Evolutionary conservation across 2,113 vertebrate species (phyloP), one percentile per base, ranked within the genome.

Genomic region (Orientallactaga bullata): DNA sequence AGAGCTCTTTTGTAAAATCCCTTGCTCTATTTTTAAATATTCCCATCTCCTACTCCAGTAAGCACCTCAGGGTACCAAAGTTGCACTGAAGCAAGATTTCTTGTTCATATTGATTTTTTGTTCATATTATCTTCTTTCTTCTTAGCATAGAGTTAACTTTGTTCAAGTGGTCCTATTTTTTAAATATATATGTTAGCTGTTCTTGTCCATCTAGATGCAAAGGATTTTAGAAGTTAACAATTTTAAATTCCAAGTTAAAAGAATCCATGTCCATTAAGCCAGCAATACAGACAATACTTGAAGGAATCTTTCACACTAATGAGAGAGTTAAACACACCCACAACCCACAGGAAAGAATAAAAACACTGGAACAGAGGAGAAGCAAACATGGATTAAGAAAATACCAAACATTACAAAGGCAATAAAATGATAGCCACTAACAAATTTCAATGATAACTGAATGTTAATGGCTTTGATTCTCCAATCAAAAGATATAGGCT

Each of bases 11-110:
- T 55, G 55, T 12, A 47, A 81, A 90, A 95, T 35, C 12, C 28
- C 30, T 93, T 94, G 24, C 55, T 51, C 69, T 32, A 6, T 55
- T 32, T 55, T 39, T 5, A 90, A 93, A 90, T 65, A 81, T 84
- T 37, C 4, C 58, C 39, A 65, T 42, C 35, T 66, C 11, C 30
- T 47, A 37, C 42, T 71, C 26, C 42, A 88, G 26, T 71, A 94
- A 88, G 12, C 17, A 87, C 69, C 21, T 71, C 39, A 47, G 21
- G 35, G 92, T 71, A 79, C 30, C 24, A 88, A 83, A 81, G 10
- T 65, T 21, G 90, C 9, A 65, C 63, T 55, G 87, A 81, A 79
- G 20, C 7, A 65, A 83, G 47, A 10, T 55, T 66, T 60, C 65
- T 89, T 35, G 17, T 47, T 66, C 11, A 18, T 58, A 68, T 65